Conservation (phyloP, 2,797 vertebrate genomes). For the Galagoides demidoff region DNA sequence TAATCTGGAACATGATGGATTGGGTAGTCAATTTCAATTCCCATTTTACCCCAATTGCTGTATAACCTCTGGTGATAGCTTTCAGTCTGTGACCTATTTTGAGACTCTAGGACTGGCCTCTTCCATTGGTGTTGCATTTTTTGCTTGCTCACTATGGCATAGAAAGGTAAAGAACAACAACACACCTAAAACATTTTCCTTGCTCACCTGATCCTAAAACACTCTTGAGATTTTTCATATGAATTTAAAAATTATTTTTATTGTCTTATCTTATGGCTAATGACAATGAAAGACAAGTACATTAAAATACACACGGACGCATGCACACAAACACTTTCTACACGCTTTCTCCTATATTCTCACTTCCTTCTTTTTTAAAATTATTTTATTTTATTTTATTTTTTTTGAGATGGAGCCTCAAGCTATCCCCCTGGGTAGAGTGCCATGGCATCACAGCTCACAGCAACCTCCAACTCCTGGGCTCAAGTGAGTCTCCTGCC, state of each 20-base stretch:
- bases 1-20: background rate
- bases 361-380: background rate
- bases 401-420: too few relatives aligned
- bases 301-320: background rate
- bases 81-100: background rate
- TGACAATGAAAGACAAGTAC: background rate
- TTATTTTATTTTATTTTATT: too few relatives aligned
- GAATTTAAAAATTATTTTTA: slow-evolving; percentile 9
- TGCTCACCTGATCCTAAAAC: background rate
- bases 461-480: too few relatives aligned
- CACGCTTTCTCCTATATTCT: background rate
- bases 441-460: too few relatives aligned
- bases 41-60: background rate
- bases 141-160: background rate
- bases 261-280: background rate
- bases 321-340: too few relatives aligned
- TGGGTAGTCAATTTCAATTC: background rate
- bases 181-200: background rate
- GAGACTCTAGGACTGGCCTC: background rate
- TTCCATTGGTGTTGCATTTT: background rate
- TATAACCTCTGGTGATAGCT: background rate
- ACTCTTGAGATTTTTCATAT: background rate
- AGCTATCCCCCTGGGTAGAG: too few relatives aligned
- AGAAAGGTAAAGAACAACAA: background rate
- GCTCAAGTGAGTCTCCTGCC: too few relatives aligned